Evolutionary conservation across 2,797 vertebrate genomes (phyloP).

Genomic region (Oceanodroma leucorhoa): DNA sequence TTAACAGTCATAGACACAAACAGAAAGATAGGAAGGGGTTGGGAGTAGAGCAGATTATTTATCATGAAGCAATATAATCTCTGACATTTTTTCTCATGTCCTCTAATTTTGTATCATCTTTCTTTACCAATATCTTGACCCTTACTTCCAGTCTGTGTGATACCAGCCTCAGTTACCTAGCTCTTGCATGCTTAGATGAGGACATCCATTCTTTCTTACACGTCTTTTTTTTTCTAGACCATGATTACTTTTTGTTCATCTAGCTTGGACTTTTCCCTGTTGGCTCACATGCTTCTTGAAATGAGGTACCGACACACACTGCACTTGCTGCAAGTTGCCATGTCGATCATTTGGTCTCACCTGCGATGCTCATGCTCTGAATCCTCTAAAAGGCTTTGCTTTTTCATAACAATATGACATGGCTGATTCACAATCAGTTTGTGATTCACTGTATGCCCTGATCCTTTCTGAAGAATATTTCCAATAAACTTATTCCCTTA

Average conservation of each 20-base stretch:
- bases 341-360: neutral
- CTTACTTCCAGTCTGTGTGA: neutral
- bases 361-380: neutral
- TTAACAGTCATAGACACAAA: neutral
- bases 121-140: neutral
- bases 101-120: neutral
- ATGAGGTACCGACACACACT: neutral
- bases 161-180: neutral
- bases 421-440: neutral
- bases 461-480: neutral
- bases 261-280: neutral
- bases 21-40: neutral
- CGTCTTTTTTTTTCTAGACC: neutral
- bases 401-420: neutral
- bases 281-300: neutral
- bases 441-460: constrained; percentile 6
- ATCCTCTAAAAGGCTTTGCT: neutral
- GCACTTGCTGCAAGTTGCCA: neutral
- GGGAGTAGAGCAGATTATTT: neutral
- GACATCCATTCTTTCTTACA: neutral
- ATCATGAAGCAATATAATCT: neutral
- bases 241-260: neutral
- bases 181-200: neutral
- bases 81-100: neutral
- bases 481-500: neutral